A percentile compares a stretch with the other conserved stretches of the same genome.
Conservation (phyloP, 2,797 vertebrate species). For the Hylomyscus alleni region DNA sequence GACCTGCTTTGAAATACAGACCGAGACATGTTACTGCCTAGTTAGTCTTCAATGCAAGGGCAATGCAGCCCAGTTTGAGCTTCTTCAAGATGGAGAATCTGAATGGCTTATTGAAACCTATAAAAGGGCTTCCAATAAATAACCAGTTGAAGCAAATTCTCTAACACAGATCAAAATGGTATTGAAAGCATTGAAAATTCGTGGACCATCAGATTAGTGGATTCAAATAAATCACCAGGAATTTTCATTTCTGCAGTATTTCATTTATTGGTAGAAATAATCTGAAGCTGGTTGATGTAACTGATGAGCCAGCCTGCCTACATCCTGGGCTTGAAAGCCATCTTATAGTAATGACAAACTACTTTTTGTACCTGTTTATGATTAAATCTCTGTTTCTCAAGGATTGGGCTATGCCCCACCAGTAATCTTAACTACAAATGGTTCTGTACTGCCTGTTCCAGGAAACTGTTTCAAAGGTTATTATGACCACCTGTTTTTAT, state of each 20-base stretch:
- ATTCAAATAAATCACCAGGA: background rate
- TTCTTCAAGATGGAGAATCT: background rate
- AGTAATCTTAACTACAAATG: background rate
- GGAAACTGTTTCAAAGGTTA: background rate
- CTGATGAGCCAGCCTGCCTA: background rate
- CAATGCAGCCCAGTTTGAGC: background rate
- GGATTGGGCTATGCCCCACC: background rate
- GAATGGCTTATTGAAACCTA: background rate
- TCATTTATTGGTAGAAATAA: background rate
- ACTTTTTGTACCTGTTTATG: background rate
- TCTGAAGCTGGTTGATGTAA: background rate
- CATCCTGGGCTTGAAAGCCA: background rate
- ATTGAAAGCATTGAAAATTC: background rate
- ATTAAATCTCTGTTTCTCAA: background rate
- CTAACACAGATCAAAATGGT: background rate
- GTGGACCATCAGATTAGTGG: background rate
- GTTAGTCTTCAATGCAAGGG: background rate
- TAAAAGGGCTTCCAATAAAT: background rate
- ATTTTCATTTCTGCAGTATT: slow-evolving; percentile 7
- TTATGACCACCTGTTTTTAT: background rate
- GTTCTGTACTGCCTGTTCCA: background rate
- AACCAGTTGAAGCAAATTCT: slow-evolving; percentile 8
- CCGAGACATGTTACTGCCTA: background rate
- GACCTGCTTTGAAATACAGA: background rate
- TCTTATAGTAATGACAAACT: background rate